A percentile compares a stretch with the other conserved stretches of the same genome.
Evolutionary conservation across 2,797 vertebrate species (phyloP).

Genomic region (Dipus sagitta): DNA sequence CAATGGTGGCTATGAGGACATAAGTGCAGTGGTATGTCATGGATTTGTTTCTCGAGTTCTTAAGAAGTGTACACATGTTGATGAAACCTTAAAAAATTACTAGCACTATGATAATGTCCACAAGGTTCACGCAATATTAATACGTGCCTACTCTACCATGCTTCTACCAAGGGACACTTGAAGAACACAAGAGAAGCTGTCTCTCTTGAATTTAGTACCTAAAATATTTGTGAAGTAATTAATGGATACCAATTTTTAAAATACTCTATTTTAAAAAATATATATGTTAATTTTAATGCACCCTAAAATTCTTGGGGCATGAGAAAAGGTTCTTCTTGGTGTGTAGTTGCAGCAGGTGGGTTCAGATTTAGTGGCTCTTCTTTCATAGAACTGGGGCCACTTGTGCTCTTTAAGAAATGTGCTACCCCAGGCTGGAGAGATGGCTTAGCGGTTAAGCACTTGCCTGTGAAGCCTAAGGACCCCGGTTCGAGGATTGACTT

Average conservation of each 20-base stretch:
- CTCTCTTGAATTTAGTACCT: background rate
- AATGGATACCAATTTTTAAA: background rate
- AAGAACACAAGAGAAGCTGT: background rate
- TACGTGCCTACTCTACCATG: background rate
- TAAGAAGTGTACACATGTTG: background rate
- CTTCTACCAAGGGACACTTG: background rate
- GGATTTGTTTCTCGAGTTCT: background rate
- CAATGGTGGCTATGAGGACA: too few relatives aligned
- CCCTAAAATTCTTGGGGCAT: background rate
- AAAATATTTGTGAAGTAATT: conserved; percentile 5
- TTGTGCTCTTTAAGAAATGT: background rate
- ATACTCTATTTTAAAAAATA: too few relatives aligned
- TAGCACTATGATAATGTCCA: background rate
- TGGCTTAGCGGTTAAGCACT: too few relatives aligned
- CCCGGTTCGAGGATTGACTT: too few relatives aligned
- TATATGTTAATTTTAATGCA: background rate
- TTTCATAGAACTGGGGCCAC: background rate
- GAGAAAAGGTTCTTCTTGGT: background rate
- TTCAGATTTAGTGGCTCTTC: background rate
- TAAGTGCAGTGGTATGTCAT: too few relatives aligned
- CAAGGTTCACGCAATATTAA: background rate
- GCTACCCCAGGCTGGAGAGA: background rate
- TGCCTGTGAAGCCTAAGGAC: too few relatives aligned
- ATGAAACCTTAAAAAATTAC: background rate
- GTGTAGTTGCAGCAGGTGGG: background rate